Base-by-base conservation (phyloP, 2,888 invertebrate species). In the Lepidonotus clava region DNA sequence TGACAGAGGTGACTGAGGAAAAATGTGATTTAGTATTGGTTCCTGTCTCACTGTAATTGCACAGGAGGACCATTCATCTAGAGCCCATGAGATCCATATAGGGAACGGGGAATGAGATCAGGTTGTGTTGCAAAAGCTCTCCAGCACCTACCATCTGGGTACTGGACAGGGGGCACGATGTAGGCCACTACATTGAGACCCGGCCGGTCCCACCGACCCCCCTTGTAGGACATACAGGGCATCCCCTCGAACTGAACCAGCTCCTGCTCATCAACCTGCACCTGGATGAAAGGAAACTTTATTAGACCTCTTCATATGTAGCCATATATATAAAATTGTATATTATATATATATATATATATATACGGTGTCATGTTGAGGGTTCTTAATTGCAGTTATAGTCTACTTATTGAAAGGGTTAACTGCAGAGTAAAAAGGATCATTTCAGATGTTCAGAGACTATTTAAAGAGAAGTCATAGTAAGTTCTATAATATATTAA, bases 121-220 rank as follows among this genome's bases (percentile, higher is more conserved):
- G n/a, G n/a, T n/a, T n/a, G n/a, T n/a, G n/a, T n/a, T n/a, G n/a
- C n/a, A n/a, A n/a, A n/a, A n/a, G n/a, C n/a, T n/a, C n/a, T n/a
- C n/a, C n/a, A n/a, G n/a, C 11, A 11, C 21, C 34, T 8, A 83
- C 83, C 83, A 53, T 83, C 83, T 0, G 83, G 83, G 32, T 83
- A 83, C 32, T 36, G 28, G 2, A 56, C 56, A 24, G 83, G 83
- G 1, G 83, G 83, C 21, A 56, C 18, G 18, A 83, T 83, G 56
- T 83, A 83, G 36, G 53, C 56, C 36, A 56, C 83, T 14, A 56
- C 34, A 34, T 83, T 83, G 5, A 80, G 80, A 2, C 24, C 46
- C 1, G 80, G 80, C 21, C 51, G 8, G 32, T 80, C 80, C 80
- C 80, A 80, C 4, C 6, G 41, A 0, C 80, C 80, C 11, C 80